Base-by-base conservation (phyloP, 2,888 invertebrate species). In the Apodemia mormo region DNA sequence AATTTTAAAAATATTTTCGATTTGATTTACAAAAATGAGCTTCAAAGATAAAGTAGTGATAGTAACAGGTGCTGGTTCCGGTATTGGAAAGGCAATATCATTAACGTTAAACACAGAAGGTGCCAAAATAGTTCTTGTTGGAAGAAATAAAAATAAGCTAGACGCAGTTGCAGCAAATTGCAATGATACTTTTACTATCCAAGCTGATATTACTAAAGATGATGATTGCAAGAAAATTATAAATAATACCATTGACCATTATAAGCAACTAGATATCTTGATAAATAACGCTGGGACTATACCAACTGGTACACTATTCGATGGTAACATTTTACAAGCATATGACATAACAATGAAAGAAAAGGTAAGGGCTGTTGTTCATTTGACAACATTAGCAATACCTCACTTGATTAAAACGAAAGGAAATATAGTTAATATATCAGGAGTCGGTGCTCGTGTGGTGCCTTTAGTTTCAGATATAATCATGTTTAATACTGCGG, bases 21-120 rank as follows among this genome's bases (percentile, higher is more conserved):
- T 45, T 45, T 45, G 10, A 45, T 56, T 58, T 58, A 9, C 2
- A 10, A 58, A 58, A 3, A 76, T 74, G 74, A 74, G 72, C 66
- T 76, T 75, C 14, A 45, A 81, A 43, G 88, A 92, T 22, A 94
- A 94, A 88, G 93, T 94, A 0, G 88, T 94, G 0, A 78, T 94
- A 12, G 86, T 95, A 65, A 94, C 95, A 0, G 96, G 96, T 33
- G 95, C 95, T 0, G 95, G 95, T 79, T 95, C 95, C 2, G 96
- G 96, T 0, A 96, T 96, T 71, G 96, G 96, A 4, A 94, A 94
- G 0, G 94, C 94, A n/a, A 94, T 95, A 1, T 95, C 96, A 1
- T 76, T 94, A 1, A 91, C 94, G 71, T 95, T 96, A 78, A 94
- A 95, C 1, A 91, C 94, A 78, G 85, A 94, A 66, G 95, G 95